Base-by-base conservation (phyloP, 2,888 invertebrate species). In the Operophtera brumata region DNA sequence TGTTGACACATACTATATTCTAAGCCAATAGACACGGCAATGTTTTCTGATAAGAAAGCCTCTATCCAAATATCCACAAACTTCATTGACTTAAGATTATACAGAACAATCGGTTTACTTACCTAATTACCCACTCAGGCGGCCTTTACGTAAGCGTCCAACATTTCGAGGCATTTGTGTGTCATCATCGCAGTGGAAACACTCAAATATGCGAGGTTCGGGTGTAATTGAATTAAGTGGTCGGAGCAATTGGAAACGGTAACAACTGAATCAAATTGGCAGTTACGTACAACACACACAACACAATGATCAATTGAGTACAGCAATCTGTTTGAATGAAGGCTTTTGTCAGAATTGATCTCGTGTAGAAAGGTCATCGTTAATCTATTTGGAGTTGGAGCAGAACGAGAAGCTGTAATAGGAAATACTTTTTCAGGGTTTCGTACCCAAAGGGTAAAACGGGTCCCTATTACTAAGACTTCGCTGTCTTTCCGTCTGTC, bases 71-170 rank as follows among this genome's bases (percentile, higher is more conserved):
- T 36, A 12, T n/a, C 12, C 8, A 36, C 6, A 36, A 36, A 12
- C 36, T 8, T 13, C 36, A 36, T 36, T 3, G 1, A 13, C 36
- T 36, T 7, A 13, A 13, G 37, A 14, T 12, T 41, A 52, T 42
- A 34, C 32, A 42, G 28, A 47, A 25, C 57, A 57, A 59, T 59
- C 53, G 48, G 57, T 53, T 52, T 52, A 54, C 55, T 59, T 55
- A 59, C 63, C 61, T 57, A 59, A 64, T 62, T 64, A 64, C 62
- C 57, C 40, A 57, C 45, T 62, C 60, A 55, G 32, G 32, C 41
- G 41, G 37, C 13, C 11, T 12, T 64, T 59, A 51, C 59, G 49
- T 59, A 55, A 57, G 20, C 34, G 35, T 39, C 44, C 41, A 53
- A 52, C 35, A 42, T 57, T 57, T 49, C 39, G 20, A 43, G 45